Conservation (phyloP, 2,113 vertebrate genomes). For the Colossoma macropomum region DNA sequence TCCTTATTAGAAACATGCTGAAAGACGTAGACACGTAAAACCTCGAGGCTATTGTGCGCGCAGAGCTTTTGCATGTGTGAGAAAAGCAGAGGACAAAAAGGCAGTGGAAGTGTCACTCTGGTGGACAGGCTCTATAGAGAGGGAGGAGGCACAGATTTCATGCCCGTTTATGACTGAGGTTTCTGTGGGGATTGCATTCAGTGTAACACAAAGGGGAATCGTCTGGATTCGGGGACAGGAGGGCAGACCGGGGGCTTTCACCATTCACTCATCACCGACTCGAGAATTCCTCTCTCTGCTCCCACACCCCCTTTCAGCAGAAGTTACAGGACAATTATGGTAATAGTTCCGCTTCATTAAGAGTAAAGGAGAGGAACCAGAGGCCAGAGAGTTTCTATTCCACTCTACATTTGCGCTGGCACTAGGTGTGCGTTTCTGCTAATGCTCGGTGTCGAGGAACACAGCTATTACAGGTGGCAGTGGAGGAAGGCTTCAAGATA, state of each 20-base stretch:
- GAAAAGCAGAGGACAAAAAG: constrained; percentile 68
- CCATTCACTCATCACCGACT: constrained; percentile 78
- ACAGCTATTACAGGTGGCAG: constrained; percentile 19
- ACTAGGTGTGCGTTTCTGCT: constrained; percentile 10
- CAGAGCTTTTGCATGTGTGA: constrained; percentile 20
- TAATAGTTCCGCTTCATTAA: constrained; percentile 81
- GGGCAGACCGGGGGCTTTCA: constrained; percentile 74
- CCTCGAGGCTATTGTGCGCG: constrained; percentile 17
- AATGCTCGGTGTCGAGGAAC: background rate
- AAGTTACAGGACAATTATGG: constrained; percentile 89
- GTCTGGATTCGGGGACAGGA: constrained; percentile 68
- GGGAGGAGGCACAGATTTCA: constrained; percentile 72
- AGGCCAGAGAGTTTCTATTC: constrained; percentile 43
- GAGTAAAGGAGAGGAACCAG: constrained; percentile 58
- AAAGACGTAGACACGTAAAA: constrained; percentile 16
- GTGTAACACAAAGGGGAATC: constrained; percentile 77
- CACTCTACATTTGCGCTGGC: constrained; percentile 23
- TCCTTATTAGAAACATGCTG: constrained; percentile 17
- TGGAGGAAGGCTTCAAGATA: background rate
- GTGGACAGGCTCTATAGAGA: constrained; percentile 61
- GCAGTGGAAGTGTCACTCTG: constrained; percentile 70
- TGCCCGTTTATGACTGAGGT: constrained; percentile 73
- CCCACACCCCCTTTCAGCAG: constrained; percentile 82
- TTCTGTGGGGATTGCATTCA: constrained; percentile 73
- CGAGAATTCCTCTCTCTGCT: constrained; percentile 78